Conservation (phyloP, 2,888 invertebrate species). For the Melipona bicolor region DNA sequence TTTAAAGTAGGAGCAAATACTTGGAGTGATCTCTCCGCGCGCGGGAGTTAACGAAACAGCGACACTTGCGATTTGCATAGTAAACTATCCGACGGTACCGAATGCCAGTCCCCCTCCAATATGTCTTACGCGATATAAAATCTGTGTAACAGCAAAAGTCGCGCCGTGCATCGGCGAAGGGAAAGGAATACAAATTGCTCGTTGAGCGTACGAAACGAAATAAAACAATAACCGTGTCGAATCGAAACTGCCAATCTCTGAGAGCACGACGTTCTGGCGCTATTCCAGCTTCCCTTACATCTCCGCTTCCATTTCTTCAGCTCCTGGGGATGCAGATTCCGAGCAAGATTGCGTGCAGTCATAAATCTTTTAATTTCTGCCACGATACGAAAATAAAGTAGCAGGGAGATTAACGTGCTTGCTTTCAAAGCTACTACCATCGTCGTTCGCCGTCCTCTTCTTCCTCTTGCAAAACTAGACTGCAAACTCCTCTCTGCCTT, state of each 20-base stretch:
- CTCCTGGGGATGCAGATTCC: conserved; percentile 41
- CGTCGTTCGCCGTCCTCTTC: no score
- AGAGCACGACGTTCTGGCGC: conserved; percentile 44
- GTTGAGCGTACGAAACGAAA: conserved; percentile 16
- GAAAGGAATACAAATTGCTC: conserved; percentile 6
- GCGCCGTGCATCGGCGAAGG: conserved; percentile 8
- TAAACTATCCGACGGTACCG: neutral
- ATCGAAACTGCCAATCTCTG: conserved; percentile 54
- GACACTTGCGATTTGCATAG: neutral
- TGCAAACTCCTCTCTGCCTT: neutral
- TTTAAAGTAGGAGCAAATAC: no score
- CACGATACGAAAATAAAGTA: neutral
- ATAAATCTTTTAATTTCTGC: conserved; percentile 61
- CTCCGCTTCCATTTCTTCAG: conserved; percentile 29
- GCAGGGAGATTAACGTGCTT: conserved; percentile 38
- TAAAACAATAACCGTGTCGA: conserved; percentile 36
- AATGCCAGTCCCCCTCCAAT: neutral
- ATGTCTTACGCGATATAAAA: neutral
- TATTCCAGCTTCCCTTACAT: conserved; percentile 29
- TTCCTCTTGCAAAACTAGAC: neutral
- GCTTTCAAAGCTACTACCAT: neutral
- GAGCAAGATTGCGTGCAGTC: conserved; percentile 42
- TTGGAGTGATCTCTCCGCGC: neutral
- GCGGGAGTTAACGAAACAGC: neutral
- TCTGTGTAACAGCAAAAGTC: neutral